Base-by-base conservation (phyloP, 2,113 vertebrate genomes). In the Circaetus cinerascens region DNA sequence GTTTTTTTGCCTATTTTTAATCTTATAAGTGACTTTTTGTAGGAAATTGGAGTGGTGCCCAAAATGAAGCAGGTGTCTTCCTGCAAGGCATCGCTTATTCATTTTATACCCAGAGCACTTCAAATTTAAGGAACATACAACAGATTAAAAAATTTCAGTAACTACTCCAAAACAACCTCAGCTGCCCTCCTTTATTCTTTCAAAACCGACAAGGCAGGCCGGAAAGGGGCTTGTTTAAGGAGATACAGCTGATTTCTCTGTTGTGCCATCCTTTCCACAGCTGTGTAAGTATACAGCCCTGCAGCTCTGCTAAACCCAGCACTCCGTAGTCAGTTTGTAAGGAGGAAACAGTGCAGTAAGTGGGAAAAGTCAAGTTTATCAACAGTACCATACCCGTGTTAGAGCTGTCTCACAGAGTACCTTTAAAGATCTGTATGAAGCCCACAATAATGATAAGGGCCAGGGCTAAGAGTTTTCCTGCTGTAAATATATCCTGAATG, bases 401-500 rank as follows among this genome's bases (percentile, higher is more conserved):
- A 63, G 23, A 86, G 77, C 60, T 73, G 29, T 82, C 67, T 86
- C 72, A 60, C 56, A 86, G 93, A 88, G 88, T 98, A 99, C 99
- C 99, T 95, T 99, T 99, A 96, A 98, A 99, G 97, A 99, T 99
- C 98, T 99, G 99, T 85, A 99, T 97, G 71, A 99, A 98, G 92
- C 99, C 99, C 40, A 99, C 98, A 50, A 94, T 96, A 7, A 99
- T 99, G 98, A 99, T 99, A 83, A 99, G 99, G 5, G 98, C 98
- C 95, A 99, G 97, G 19, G 99, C 99, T 97, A 99, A 93, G 72
- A 99, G 99, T 81, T 99, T 99, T 78, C 99, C 99, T 18, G 99
- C 99, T 0, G 99, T 99, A 94, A 99, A 99, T 63, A 99, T 91
- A 40, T 99, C 99, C 97, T 99, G 99, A 95, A 99, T 99, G 85